Conservation (phyloP, 1,140 invertebrate species). For the Drosophila saltans region DNA sequence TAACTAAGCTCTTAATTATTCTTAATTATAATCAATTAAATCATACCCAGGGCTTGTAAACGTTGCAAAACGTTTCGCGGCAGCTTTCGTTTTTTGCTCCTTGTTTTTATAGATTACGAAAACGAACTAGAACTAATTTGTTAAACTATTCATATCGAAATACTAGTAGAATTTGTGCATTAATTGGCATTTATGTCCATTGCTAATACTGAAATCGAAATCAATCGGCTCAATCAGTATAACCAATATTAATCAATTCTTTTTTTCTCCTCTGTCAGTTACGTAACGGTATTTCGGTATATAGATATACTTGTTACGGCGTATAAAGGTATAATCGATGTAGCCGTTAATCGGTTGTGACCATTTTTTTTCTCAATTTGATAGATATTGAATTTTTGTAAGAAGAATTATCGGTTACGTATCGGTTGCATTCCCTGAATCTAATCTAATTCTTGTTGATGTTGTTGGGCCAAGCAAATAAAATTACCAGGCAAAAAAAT, state of each 20-base stretch:
- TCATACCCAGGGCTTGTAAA: conserved; percentile 3
- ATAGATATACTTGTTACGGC: too few species aligned
- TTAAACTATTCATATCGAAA: not conserved
- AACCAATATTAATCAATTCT: not conserved
- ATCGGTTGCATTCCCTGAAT: conserved; percentile 25
- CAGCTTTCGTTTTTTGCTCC: too few species aligned
- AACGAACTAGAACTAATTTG: not conserved
- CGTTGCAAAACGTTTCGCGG: not conserved
- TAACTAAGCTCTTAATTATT: not conserved
- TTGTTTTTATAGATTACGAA: not conserved
- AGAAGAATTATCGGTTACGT: conserved; percentile 3
- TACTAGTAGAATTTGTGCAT: not conserved
- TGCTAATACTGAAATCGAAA: too few species aligned
- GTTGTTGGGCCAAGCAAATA: conserved; percentile 51
- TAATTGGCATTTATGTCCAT: too few species aligned
- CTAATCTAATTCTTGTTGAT: conserved; percentile 56
- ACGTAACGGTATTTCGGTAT: not conserved
- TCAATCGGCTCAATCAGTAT: not conserved
- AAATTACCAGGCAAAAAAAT: conserved; percentile 44
- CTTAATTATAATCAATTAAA: conserved; percentile 1
- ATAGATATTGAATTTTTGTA: conserved; percentile 4
- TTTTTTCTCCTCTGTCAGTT: not conserved
- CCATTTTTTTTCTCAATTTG: conserved; percentile 1
- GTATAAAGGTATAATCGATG: too few species aligned
- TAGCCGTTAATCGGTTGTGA: conserved; percentile 5